phyloP scores from a whole-genome alignment of 2,113 vertebrate species.

The Nesospiza acunhae region DNA sequence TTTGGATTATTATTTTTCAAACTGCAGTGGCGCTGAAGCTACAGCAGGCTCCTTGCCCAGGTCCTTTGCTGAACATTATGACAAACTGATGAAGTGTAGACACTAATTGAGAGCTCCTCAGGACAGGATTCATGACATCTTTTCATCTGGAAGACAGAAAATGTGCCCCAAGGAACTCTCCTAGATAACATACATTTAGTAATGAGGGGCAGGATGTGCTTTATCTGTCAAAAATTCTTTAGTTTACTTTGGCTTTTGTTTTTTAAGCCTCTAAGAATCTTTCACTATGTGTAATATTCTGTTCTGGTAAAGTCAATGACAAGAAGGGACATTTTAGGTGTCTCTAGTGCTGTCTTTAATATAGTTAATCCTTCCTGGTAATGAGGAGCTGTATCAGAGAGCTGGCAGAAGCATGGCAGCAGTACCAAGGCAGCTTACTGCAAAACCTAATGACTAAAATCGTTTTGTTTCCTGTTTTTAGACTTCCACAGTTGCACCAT shows the following conservation, averaged over 20 bases:
- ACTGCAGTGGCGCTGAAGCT: neutral
- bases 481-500: neutral
- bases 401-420: neutral
- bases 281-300: neutral
- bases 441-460: neutral
- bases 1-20: neutral
- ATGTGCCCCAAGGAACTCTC: neutral
- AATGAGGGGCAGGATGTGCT: neutral
- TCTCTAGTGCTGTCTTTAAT: neutral
- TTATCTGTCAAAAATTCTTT: neutral
- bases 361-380: neutral
- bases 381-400: neutral
- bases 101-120: neutral
- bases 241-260: neutral
- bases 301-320: neutral
- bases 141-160: neutral
- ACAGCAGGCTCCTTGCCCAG: neutral
- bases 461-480: neutral
- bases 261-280: neutral
- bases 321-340: neutral
- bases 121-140: neutral
- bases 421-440: neutral
- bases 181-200: neutral
- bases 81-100: neutral
- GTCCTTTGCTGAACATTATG: neutral